Conservation (phyloP, 2,888 invertebrate species). For the Drosophila helvetica region DNA sequence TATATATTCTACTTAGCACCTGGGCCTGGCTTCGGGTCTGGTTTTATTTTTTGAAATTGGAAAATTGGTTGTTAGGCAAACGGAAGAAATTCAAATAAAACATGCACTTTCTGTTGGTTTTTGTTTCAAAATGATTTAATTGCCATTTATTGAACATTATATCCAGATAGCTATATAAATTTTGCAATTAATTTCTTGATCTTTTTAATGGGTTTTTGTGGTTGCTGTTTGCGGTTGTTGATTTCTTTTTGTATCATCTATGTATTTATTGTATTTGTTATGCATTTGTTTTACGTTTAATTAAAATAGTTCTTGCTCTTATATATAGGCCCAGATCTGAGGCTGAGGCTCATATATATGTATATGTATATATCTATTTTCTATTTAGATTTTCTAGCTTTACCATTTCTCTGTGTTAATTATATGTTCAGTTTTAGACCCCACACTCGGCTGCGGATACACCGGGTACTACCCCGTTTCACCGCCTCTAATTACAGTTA, state of each 20-base stretch:
- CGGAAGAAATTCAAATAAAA: constrained; percentile 23
- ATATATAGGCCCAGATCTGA: constrained; percentile 49
- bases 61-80: constrained; percentile 3
- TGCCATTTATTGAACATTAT: constrained; percentile 61
- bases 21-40: constrained; percentile 38
- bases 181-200: constrained; percentile 38
- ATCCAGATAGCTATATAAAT: constrained; percentile 59
- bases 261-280: constrained; percentile 67
- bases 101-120: constrained; percentile 19
- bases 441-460: constrained; percentile 51
- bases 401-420: constrained; percentile 60
- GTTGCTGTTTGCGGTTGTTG: constrained; percentile 28
- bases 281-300: constrained; percentile 63
- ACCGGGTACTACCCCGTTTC: constrained; percentile 10
- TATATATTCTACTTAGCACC: constrained; percentile 58
- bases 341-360: constrained; percentile 53
- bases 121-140: constrained; percentile 54
- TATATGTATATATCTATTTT: constrained; percentile 47
- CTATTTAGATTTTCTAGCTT: constrained; percentile 75
- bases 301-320: constrained; percentile 73
- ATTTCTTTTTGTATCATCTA: constrained; percentile 34
- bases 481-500: constrained; percentile 61
- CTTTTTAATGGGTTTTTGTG: constrained; percentile 20
- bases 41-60: not conserved
- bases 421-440: constrained; percentile 51